Evolutionary conservation across 2,113 vertebrate genomes (phyloP).

Genomic region (Xerus inauris): DNA sequence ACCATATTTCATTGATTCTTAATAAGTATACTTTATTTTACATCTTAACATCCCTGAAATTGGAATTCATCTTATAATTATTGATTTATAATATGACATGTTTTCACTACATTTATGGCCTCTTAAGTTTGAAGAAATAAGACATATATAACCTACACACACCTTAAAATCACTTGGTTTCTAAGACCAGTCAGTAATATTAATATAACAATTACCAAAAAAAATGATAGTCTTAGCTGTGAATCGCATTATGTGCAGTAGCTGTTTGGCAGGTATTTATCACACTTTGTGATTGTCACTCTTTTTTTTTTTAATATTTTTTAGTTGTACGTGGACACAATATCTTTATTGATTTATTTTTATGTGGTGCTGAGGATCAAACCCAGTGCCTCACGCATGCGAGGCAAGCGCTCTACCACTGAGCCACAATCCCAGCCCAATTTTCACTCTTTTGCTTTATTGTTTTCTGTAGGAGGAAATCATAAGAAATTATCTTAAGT

Average conservation of each 20-base stretch:
- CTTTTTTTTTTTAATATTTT: too few relatives aligned
- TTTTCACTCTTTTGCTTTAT: conserved; percentile 73
- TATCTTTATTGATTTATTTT: too few relatives aligned
- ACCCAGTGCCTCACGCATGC: too few relatives aligned
- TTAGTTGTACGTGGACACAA: too few relatives aligned
- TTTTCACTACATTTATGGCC: conserved; percentile 43
- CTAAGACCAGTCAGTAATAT: neutral
- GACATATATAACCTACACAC: neutral
- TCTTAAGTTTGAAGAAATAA: conserved; percentile 33
- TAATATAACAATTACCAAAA: neutral
- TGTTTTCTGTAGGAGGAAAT: conserved; percentile 73
- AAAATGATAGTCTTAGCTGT: conserved; percentile 51
- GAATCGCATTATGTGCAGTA: conserved; percentile 62
- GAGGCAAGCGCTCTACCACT: too few relatives aligned
- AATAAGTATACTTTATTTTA: neutral
- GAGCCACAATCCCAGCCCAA: too few relatives aligned
- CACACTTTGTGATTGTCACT: conserved; percentile 66
- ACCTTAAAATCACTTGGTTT: conserved; percentile 36
- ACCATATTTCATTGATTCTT: neutral
- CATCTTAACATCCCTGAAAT: conserved; percentile 22
- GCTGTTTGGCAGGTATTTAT: neutral
- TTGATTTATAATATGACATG: neutral
- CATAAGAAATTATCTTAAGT: conserved; percentile 60
- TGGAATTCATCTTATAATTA: neutral
- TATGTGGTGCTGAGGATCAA: too few relatives aligned